Evolutionary conservation across 2,888 invertebrate genomes (phyloP).

Genomic region (Cerastoderma edule): DNA sequence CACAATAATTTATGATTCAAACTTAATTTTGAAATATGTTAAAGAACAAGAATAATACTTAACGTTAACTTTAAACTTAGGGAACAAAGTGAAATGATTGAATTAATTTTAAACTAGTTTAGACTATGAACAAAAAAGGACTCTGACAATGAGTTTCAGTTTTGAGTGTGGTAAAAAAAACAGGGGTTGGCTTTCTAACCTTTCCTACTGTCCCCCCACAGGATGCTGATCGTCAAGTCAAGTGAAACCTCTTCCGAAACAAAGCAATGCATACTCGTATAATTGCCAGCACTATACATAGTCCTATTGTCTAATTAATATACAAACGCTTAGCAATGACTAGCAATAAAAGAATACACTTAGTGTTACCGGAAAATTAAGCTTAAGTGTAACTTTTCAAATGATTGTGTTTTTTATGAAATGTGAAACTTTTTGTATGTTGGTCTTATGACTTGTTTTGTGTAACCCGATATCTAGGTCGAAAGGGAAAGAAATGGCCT

Average conservation of each 20-base stretch:
- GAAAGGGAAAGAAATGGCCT: neutral
- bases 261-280: constrained; percentile 44
- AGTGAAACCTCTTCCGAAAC: constrained; percentile 48
- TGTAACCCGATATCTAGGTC: constrained; percentile 24
- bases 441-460: constrained; percentile 12
- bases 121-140: no score
- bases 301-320: constrained; percentile 49
- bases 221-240: constrained; percentile 45
- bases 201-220: constrained; percentile 24
- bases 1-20: no score
- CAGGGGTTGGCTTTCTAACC: neutral
- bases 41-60: no score
- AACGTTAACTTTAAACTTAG: no score
- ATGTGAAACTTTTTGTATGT: constrained; percentile 18
- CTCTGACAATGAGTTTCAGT: no score
- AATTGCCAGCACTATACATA: constrained; percentile 36
- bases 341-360: constrained; percentile 11
- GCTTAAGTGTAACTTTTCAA: constrained; percentile 27
- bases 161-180: constrained; percentile 1
- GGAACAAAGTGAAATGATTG: no score
- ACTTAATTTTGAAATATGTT: no score
- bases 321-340: constrained; percentile 28
- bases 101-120: no score
- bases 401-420: constrained; percentile 17
- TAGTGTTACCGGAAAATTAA: constrained; percentile 57